A percentile compares a stretch with the other conserved stretches of the same genome.
These are phyloP conservation scores for Hirtodrosophila cameraria DNA, from an alignment of 2,888 invertebrate genomes.

Conservation along the genomic window DNA sequence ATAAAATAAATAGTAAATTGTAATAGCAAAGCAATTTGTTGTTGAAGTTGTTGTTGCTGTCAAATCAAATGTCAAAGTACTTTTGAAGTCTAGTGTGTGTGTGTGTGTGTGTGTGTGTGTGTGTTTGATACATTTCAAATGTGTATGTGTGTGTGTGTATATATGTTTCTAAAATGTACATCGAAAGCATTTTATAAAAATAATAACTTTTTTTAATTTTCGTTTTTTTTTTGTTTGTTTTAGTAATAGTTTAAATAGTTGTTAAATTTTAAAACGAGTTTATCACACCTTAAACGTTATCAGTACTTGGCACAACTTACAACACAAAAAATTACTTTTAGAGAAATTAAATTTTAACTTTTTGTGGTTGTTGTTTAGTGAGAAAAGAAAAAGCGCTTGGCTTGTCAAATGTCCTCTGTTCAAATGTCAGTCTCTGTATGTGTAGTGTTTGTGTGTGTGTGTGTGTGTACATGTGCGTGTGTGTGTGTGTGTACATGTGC, in stretches of 20 bases:
- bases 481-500: background rate
- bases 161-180: conserved; percentile 54
- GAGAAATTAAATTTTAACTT: conserved; percentile 58
- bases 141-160: conserved; percentile 16
- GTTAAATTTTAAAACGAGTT: conserved; percentile 80
- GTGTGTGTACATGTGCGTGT: too few species aligned
- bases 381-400: conserved; percentile 22
- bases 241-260: conserved; percentile 73
- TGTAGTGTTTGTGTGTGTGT: conserved; percentile 23
- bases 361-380: conserved; percentile 15
- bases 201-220: conserved; percentile 47
- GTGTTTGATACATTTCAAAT: conserved; percentile 9
- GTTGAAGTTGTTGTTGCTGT: conserved; percentile 43
- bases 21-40: conserved; percentile 59
- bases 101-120: conserved; percentile 23
- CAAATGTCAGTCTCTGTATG: conserved; percentile 17
- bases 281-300: conserved; percentile 84
- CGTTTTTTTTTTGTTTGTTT: conserved; percentile 42
- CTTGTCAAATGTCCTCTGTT: conserved; percentile 19
- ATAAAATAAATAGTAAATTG: conserved; percentile 48
- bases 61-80: conserved; percentile 68
- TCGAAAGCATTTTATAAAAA: conserved; percentile 67
- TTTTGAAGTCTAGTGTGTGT: conserved; percentile 52
- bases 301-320: conserved; percentile 85
- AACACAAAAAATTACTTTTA: conserved; percentile 76